These are phyloP conservation scores for Leptopilina drosophilae DNA, from an alignment of 2,888 invertebrate genomes.

Conservation along the genomic window DNA sequence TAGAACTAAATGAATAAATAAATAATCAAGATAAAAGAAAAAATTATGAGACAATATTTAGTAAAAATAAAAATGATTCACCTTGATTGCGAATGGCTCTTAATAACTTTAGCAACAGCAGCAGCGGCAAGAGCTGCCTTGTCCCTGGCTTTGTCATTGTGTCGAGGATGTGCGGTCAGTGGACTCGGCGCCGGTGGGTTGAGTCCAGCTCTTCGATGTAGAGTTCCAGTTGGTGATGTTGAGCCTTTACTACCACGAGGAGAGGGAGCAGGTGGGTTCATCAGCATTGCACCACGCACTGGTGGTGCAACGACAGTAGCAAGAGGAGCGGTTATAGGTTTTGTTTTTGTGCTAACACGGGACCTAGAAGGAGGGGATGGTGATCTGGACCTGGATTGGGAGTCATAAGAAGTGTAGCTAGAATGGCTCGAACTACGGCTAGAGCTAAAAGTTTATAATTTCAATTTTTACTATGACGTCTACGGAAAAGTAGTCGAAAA, in stretches of 20 bases:
- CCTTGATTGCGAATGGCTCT: slow-evolving; percentile 75
- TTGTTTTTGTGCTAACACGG: slow-evolving; percentile 73
- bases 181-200: slow-evolving; percentile 75
- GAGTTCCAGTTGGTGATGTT: slow-evolving; percentile 73
- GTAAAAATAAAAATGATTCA: slow-evolving; percentile 48
- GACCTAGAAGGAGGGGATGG: slow-evolving; percentile 77
- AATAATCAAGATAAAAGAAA: too few relatives aligned
- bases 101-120: slow-evolving; percentile 74
- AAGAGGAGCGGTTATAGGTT: slow-evolving; percentile 69
- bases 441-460: slow-evolving; percentile 73
- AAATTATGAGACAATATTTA: neutral
- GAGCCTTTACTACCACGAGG: slow-evolving; percentile 77
- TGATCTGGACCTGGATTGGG: slow-evolving; percentile 77
- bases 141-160: slow-evolving; percentile 70
- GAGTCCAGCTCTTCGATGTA: slow-evolving; percentile 73
- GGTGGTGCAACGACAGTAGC: slow-evolving; percentile 72
- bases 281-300: slow-evolving; percentile 82
- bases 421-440: slow-evolving; percentile 78
- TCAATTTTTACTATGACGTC: neutral
- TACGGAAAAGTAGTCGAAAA: neutral
- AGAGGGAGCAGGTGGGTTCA: slow-evolving; percentile 87
- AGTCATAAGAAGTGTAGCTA: slow-evolving; percentile 78
- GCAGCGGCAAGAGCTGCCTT: slow-evolving; percentile 73
- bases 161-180: slow-evolving; percentile 67
- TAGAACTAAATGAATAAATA: too few relatives aligned